Base-by-base conservation (phyloP, 2,113 vertebrate species). In the Heptranchias perlo region DNA sequence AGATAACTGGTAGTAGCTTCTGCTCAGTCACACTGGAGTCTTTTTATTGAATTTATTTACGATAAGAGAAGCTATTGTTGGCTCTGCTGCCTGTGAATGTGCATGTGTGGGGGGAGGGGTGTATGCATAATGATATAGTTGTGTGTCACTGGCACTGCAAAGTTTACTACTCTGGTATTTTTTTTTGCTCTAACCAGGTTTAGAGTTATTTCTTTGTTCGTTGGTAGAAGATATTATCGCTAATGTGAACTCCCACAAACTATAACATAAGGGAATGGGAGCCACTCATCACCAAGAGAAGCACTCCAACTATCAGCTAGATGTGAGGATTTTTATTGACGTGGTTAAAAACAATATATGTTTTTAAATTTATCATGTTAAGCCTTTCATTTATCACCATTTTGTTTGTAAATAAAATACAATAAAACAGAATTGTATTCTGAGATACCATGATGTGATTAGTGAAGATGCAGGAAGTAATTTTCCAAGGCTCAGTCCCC, bases 11-110 rank as follows among this genome's bases (percentile, higher is more conserved):
- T 47, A 11, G 39, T 54, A 31, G 62, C 65, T 73, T 95, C 25
- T 69, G 94, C 44, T 69, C 94, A 94, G 64, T 67, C n/a, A n/a
- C 64, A 95, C 10, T 11, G 0, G 28, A 31, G 18, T 25, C 54
- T 28, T 95, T 49, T 69, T 69, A 95, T 95, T 95, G 94, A 95
- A 95, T 69, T 67, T 52, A 69, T 47, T 49, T 69, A 47, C 52
- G 94, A 73, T 67, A 69, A 95, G 65, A 93, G 87, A 93, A 62
- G 35, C 39, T 39, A 21, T 93, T 93, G 61, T 62, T n/a, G 16
- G 58, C 54, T 93, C 16, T 62, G 61, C 16, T 7, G n/a, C 23
- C 1, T 62, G 58, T n/a, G 16, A 2, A 1, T 10, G 62, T 18
- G 62, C 2, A 16, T 10, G 62, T 7, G 28, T 7, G 67, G 67